These are phyloP conservation scores for Dolichomitus sp. DNA, from an alignment of 2,888 invertebrate genomes.

Conservation along the genomic window DNA sequence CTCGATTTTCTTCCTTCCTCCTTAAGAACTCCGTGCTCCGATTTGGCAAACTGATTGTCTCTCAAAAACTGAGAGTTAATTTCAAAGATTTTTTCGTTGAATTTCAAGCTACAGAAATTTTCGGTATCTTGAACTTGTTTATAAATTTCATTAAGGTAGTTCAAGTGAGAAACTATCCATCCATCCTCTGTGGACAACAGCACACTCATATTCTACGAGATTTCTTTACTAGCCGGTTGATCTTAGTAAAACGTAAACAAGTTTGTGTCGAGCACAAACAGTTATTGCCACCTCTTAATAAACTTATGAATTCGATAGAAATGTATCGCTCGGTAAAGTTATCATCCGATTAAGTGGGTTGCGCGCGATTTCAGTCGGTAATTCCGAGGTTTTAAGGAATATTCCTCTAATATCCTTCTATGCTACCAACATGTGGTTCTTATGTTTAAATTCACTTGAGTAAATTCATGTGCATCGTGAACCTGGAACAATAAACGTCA, in stretches of 20 bases:
- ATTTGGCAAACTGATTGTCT: constrained; percentile 76
- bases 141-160: constrained; percentile 86
- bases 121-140: constrained; percentile 78
- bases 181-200: constrained; percentile 84
- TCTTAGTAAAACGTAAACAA: constrained; percentile 10
- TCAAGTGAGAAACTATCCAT: constrained; percentile 87
- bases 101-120: constrained; percentile 73
- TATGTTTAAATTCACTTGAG: background rate
- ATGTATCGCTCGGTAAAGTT: constrained; percentile 21
- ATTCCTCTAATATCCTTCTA: background rate
- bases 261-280: background rate
- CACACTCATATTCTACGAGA: constrained; percentile 84
- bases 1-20: constrained; percentile 79
- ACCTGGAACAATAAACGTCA: constrained; percentile 9
- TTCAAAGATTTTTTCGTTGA: constrained; percentile 86
- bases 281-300: constrained; percentile 15
- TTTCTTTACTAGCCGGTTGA: background rate
- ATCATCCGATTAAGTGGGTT: background rate
- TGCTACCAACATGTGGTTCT: background rate
- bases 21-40: constrained; percentile 33
- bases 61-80: constrained; percentile 86
- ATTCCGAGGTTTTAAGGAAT: background rate
- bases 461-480: background rate
- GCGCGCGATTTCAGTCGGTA: background rate
- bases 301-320: background rate